Conservation (phyloP, 1,140 invertebrate species). For the Cephus cinctus region DNA sequence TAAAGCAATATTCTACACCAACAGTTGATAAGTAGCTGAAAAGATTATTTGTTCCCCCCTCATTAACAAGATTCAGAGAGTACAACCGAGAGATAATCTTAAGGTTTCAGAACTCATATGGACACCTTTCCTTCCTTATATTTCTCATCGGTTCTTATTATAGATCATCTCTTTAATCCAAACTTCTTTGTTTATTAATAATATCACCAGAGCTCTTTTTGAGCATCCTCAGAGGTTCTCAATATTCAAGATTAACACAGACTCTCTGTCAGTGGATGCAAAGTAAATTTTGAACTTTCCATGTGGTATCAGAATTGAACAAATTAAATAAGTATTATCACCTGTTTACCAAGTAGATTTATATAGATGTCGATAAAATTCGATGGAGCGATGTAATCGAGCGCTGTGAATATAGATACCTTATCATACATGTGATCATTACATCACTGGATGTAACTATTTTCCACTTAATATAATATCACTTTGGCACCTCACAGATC, state of each 20-base stretch:
- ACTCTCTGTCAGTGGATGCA: not conserved
- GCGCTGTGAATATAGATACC: not conserved
- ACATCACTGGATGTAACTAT: not conserved
- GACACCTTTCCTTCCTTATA: too few species aligned
- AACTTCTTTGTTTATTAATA: too few species aligned
- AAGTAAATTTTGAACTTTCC: not conserved
- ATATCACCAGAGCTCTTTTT: not conserved
- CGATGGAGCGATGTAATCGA: too few species aligned
- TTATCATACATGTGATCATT: slow-evolving; percentile 4
- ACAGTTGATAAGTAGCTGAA: too few species aligned
- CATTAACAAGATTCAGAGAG: too few species aligned
- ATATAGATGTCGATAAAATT: not conserved
- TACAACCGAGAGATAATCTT: too few species aligned
- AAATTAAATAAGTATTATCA: not conserved
- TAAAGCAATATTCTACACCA: too few species aligned
- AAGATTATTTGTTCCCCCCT: too few species aligned
- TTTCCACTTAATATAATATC: not conserved
- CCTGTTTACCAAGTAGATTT: not conserved
- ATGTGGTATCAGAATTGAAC: not conserved
- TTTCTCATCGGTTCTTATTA: too few species aligned
- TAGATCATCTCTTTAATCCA: too few species aligned
- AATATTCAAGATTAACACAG: not conserved
- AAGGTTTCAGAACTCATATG: too few species aligned
- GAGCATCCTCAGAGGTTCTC: not conserved
- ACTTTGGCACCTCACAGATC: not conserved